Percentiles rank a stretch among this genome's conserved stretches.
Conservation (phyloP, 2,113 vertebrate species). For the Gambusia holbrooki region DNA sequence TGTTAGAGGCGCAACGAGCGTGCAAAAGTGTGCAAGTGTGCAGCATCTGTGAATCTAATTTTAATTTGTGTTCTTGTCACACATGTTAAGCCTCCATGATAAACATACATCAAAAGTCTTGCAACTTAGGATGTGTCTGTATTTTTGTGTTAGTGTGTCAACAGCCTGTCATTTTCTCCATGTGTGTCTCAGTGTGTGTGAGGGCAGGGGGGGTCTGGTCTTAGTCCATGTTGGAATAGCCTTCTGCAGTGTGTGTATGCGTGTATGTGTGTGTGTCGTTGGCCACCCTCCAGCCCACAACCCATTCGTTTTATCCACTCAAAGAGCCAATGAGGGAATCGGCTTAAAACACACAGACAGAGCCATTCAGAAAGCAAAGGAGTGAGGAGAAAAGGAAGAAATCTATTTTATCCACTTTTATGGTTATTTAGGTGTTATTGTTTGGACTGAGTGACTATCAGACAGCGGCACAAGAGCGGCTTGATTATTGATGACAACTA, state of each 20-base stretch:
- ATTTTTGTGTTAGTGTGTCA: slow-evolving; percentile 28
- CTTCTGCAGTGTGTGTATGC: slow-evolving; percentile 29
- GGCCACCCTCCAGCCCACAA: slow-evolving; percentile 36
- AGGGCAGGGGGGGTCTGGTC: slow-evolving; percentile 19
- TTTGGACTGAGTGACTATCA: slow-evolving; percentile 6
- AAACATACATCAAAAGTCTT: slow-evolving; percentile 20
- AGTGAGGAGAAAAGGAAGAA: slow-evolving; percentile 10
- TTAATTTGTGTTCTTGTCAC: slow-evolving; percentile 10
- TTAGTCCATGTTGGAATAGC: slow-evolving; percentile 38
- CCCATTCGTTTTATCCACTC: slow-evolving; percentile 30
- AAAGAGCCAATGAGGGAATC: slow-evolving; percentile 27
- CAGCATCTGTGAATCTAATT: slow-evolving; percentile 19
- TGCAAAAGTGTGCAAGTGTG: background rate
- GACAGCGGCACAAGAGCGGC: slow-evolving; percentile 13
- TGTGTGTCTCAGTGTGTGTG: slow-evolving; percentile 3
- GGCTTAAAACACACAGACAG: slow-evolving; percentile 32
- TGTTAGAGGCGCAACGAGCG: slow-evolving; percentile 38
- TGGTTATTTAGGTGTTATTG: slow-evolving; percentile 7
- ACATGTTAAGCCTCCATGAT: slow-evolving; percentile 8
- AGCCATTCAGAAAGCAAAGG: slow-evolving; percentile 11
- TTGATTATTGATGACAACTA: slow-evolving; percentile 52
- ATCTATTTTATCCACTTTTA: slow-evolving; percentile 17
- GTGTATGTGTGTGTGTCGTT: background rate
- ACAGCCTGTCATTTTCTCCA: slow-evolving; percentile 1
- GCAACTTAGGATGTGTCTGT: slow-evolving; percentile 3